Conservation (phyloP, 2,797 vertebrate species). For the Acanthurus lineatus region DNA sequence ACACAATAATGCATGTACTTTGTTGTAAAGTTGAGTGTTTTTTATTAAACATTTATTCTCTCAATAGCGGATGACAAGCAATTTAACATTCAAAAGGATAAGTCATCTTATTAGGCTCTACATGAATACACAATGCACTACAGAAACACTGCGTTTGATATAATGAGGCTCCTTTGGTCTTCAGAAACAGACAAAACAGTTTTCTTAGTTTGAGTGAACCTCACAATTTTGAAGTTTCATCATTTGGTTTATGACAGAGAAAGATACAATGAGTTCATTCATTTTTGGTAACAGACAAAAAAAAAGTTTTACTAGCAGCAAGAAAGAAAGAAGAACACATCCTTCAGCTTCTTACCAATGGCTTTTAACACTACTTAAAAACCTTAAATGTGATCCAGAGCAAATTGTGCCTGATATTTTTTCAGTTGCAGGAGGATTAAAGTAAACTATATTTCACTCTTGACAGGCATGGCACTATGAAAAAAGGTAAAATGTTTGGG, state of each 20-base stretch:
- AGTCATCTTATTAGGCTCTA: slow-evolving; percentile 42
- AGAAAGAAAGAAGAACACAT: slow-evolving; percentile 31
- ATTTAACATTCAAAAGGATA: slow-evolving; percentile 26
- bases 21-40: not conserved
- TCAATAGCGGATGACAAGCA: slow-evolving; percentile 21
- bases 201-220: slow-evolving; percentile 44
- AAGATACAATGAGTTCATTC: slow-evolving; percentile 24
- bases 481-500: slow-evolving; percentile 54
- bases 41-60: not conserved
- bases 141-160: slow-evolving; percentile 4
- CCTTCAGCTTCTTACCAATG: slow-evolving; percentile 28
- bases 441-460: slow-evolving; percentile 65
- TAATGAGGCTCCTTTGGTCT: slow-evolving; percentile 48
- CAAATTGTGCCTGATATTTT: slow-evolving; percentile 54
- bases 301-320: slow-evolving; percentile 6
- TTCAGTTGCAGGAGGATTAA: slow-evolving; percentile 62
- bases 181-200: slow-evolving; percentile 22
- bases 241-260: slow-evolving; percentile 39
- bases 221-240: slow-evolving; percentile 30
- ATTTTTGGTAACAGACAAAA: slow-evolving; percentile 24
- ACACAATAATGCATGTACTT: no score
- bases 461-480: slow-evolving; percentile 60
- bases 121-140: slow-evolving; percentile 50
- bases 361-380: slow-evolving; percentile 34
- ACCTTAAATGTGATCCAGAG: slow-evolving; percentile 57